Evolutionary conservation across 2,888 invertebrate species (phyloP).

Genomic region (Clivina fossor): DNA sequence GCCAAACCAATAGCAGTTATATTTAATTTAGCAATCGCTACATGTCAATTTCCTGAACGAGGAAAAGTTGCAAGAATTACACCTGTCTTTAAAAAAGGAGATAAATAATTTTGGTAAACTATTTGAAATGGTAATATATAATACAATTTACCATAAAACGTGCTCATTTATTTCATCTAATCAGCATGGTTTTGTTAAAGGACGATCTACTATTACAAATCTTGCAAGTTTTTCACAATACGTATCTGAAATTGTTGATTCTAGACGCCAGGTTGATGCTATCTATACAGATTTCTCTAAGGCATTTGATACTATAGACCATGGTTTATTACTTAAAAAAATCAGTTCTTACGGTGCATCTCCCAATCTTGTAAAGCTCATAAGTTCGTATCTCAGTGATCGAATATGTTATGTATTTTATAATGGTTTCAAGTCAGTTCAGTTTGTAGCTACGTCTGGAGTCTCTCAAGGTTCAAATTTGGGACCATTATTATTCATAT

Average conservation of each 20-base stretch:
- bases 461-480: background rate
- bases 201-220: background rate
- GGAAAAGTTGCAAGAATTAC: constrained; percentile 3
- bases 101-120: too few species aligned
- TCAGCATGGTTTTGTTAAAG: background rate
- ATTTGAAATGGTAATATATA: too few species aligned
- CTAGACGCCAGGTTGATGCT: background rate
- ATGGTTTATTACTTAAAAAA: background rate
- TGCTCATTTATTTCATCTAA: background rate
- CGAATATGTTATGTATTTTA: background rate
- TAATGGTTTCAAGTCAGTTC: background rate
- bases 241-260: background rate
- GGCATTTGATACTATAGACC: constrained; percentile 1
- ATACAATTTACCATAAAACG: background rate
- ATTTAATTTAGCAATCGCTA: background rate
- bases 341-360: background rate
- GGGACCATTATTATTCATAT: background rate
- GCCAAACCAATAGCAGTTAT: background rate
- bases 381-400: background rate
- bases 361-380: background rate
- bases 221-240: background rate
- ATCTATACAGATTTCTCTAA: background rate
- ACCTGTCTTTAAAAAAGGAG: background rate
- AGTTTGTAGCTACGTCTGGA: background rate
- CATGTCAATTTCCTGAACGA: background rate